phyloP scores from a whole-genome alignment of 2,797 vertebrate species.

The Varecia variegata region DNA sequence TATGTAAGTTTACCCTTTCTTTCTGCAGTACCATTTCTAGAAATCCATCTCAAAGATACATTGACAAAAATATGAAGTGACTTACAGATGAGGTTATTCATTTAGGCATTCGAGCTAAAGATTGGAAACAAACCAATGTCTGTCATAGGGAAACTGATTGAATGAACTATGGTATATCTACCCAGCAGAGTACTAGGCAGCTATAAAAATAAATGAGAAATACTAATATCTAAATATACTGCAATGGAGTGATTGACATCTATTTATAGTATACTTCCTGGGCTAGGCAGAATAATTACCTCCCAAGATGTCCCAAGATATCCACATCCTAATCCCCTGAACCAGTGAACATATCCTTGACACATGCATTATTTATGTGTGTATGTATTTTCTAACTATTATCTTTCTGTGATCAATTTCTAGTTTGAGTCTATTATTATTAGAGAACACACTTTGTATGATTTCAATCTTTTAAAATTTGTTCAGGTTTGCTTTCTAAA shows the following conservation, averaged over 20 bases:
- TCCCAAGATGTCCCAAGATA: background rate
- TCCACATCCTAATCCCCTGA: background rate
- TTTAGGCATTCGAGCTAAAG: background rate
- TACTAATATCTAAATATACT: background rate
- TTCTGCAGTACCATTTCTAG: background rate
- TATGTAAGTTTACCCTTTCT: background rate
- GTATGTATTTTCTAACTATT: background rate
- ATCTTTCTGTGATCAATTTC: background rate
- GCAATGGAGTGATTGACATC: background rate
- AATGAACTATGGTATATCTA: background rate
- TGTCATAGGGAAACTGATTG: background rate
- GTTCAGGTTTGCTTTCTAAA: background rate
- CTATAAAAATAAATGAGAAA: background rate
- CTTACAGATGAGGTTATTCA: background rate
- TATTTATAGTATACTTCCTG: background rate
- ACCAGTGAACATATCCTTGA: background rate
- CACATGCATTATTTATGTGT: background rate
- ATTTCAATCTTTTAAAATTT: background rate
- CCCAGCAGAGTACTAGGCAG: background rate
- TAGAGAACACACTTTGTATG: background rate
- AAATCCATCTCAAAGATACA: background rate
- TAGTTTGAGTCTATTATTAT: background rate
- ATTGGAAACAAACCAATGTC: background rate
- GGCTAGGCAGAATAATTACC: background rate
- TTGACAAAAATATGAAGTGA: background rate